phyloP scores from a whole-genome alignment of 2,113 vertebrate species.

The Drymodes brunneopygia region DNA sequence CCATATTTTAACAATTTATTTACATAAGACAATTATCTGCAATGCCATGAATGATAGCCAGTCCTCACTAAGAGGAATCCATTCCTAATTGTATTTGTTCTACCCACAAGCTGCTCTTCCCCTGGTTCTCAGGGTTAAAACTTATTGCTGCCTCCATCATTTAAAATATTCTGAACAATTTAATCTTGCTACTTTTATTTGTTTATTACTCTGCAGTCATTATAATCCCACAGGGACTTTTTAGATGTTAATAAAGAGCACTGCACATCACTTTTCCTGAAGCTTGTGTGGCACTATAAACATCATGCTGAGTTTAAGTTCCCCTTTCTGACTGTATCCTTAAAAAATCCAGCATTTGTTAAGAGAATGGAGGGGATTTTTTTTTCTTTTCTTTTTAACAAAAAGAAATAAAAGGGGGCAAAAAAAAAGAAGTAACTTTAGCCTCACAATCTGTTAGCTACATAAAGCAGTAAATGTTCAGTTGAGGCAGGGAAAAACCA shows the following conservation, averaged over 20 bases:
- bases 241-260: constrained; percentile 4
- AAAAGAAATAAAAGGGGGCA: background rate
- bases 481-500: constrained; percentile 76
- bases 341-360: constrained; percentile 32
- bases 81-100: background rate
- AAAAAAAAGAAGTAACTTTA: constrained; percentile 8
- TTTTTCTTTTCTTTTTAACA: background rate
- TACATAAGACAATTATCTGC: background rate
- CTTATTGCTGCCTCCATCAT: background rate
- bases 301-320: constrained; percentile 48
- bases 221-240: constrained; percentile 3
- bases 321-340: constrained; percentile 40
- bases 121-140: background rate
- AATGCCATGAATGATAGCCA: background rate
- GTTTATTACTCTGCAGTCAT: constrained; percentile 39
- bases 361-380: constrained; percentile 23
- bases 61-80: background rate
- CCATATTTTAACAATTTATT: background rate
- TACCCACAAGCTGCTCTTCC: background rate
- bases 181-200: constrained; percentile 35
- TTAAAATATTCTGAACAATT: constrained; percentile 27
- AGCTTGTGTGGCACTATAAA: constrained; percentile 58
- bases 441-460: constrained; percentile 62
- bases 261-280: constrained; percentile 34
- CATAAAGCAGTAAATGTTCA: constrained; percentile 76